Evolutionary conservation across 2,888 invertebrate genomes (phyloP).

Genomic region (Carcina quercana): DNA sequence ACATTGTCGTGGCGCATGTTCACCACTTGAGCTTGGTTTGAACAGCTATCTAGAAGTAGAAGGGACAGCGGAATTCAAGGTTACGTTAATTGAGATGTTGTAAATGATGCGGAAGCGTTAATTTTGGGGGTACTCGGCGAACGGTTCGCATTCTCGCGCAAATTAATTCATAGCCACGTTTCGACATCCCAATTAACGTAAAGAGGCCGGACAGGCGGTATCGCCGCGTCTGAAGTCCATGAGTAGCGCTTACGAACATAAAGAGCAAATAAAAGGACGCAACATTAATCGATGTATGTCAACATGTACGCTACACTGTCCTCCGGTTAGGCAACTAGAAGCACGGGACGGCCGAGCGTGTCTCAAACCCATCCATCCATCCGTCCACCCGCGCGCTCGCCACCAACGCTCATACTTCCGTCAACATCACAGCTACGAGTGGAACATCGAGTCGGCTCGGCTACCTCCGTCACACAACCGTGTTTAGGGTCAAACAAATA

Average conservation of each 20-base stretch:
- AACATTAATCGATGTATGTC: conserved; percentile 36
- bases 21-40: too few species aligned
- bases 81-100: too few species aligned
- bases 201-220: too few species aligned
- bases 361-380: conserved; percentile 46
- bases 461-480: conserved; percentile 35
- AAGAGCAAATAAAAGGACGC: conserved; percentile 49
- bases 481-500: too few species aligned
- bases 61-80: too few species aligned
- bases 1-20: too few species aligned
- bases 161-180: too few species aligned
- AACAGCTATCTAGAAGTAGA: too few species aligned
- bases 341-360: conserved; percentile 58
- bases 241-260: conserved; percentile 53
- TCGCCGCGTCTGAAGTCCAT: conserved; percentile 31
- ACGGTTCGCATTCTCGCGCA: too few species aligned
- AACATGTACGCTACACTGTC: conserved; percentile 36
- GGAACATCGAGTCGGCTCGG: conserved; percentile 39
- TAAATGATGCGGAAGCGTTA: too few species aligned
- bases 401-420: conserved; percentile 32
- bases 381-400: conserved; percentile 51
- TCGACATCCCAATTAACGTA: too few species aligned
- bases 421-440: conserved; percentile 48
- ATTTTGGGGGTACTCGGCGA: too few species aligned
- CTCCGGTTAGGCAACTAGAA: conserved; percentile 69